Base-by-base conservation (phyloP, 2,797 vertebrate genomes). In the Fistularia commersonii region DNA sequence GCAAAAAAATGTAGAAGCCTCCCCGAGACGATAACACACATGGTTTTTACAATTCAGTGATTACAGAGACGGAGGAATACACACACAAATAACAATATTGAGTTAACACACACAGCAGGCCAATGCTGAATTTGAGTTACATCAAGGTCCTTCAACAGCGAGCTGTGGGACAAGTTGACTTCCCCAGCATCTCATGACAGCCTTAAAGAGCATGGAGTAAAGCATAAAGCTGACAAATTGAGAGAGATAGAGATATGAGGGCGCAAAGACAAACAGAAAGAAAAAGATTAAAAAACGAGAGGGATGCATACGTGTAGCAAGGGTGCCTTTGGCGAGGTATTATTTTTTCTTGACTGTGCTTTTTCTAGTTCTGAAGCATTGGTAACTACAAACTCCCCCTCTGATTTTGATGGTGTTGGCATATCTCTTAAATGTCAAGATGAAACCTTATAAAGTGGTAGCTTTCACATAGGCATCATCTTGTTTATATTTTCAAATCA, bases 401-500 rank as follows among this genome's bases (percentile, higher is more conserved):
- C 81, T 83, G 81, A 83, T 85, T 81, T 72, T 70, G 66, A 72
- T 67, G 80, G 57, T 51, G 56, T 75, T 42, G 47, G 69, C 44
- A 43, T 75, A 62, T 61, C 72, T 82, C 67, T 76, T 77, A 88
- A 78, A 77, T 78, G 85, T 62, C n/a, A 32, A 82, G 82, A 90
- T 81, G 87, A 89, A 85, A 87, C 72, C 74, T 82, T 66, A 74
- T 66, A 88, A 91, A 91, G 89, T 86, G 86, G 81, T 81, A 73
- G 88, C 87, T 90, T 91, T 90, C 84, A 89, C 79, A 79, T 49
- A 10, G 54, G 74, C 71, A 85, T 87, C 84, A 83, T 81, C 79
- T 89, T 82, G 86, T 87, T 87, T 84, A 84, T 85, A 88, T 88
- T 90, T 85, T 83, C 70, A 80, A 88, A 89, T 89, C 88, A 88